Evolutionary conservation across 2,888 invertebrate genomes (phyloP), one percentile per base, ranked within the genome.

Genomic region (Pachycephus smyrnensis): DNA sequence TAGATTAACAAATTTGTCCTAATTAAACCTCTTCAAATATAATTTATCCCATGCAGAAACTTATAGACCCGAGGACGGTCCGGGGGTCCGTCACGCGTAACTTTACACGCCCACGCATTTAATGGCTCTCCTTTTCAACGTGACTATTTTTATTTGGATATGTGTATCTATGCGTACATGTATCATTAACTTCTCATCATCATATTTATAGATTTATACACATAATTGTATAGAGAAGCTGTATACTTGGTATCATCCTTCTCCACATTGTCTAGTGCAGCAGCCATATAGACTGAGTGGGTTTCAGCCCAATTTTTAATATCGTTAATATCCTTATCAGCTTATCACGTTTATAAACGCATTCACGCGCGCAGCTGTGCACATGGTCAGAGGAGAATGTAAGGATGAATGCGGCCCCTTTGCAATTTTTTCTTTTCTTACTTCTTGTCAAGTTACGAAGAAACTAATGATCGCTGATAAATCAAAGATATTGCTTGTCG

Each of bases 1-100:
- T 81, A 80, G 78, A 79, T 80, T 81, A 77, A 84, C 82, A 80
- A 79, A 73, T 81, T 76, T 73, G 75, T 76, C 31, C 71, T 80
- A 78, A 80, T 76, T 76, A 74, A 78, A 76, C 78, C 15, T 11
- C 31, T 55, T 55, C 15, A 23, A 55, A 23, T 55, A 55, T 55
- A 55, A 55, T 55, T 55, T 23, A 55, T 55, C 40, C 40, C 40
- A 15, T 55, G 40, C 23, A 55, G 40, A 55, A 55, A 55, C 23
- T 23, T 55, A 55, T 55, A 23, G 40, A 55, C 23, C 4, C 40
- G 40, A 55, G 40, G 40, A 55, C 40, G 40, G 23, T 55, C 23
- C 23, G 40, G 40, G 40, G 40, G 9, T 55, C 40, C 40, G 23
- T 55, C 23, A 23, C 23, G 40, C 40, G 40, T 23, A 15, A 55